These are phyloP conservation scores for Triplophysa dalaica DNA, from an alignment of 2,113 vertebrate species.

Conservation along the genomic window DNA sequence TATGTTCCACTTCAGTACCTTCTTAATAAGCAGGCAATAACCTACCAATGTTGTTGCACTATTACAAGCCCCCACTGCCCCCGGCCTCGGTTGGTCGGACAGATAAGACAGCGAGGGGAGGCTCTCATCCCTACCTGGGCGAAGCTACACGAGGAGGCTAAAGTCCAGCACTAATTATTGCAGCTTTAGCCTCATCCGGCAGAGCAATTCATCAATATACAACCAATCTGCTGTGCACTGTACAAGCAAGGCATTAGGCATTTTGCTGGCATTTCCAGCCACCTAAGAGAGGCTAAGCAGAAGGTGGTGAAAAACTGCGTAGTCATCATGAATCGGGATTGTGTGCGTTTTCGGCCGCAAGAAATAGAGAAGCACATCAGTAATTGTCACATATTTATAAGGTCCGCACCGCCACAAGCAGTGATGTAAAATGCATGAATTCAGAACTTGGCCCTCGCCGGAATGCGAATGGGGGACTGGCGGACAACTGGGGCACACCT, in stretches of 20 bases:
- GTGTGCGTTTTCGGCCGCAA: slow-evolving; percentile 30
- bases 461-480: slow-evolving; percentile 28
- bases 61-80: slow-evolving; percentile 63
- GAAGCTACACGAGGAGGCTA: slow-evolving; percentile 38
- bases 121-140: slow-evolving; percentile 49
- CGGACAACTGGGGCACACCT: not conserved
- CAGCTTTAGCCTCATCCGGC: slow-evolving; percentile 43
- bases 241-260: slow-evolving; percentile 22
- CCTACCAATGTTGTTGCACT: slow-evolving; percentile 66
- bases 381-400: slow-evolving; percentile 54
- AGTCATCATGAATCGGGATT: slow-evolving; percentile 46
- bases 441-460: not conserved
- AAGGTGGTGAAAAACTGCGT: slow-evolving; percentile 1
- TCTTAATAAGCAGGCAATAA: slow-evolving; percentile 71
- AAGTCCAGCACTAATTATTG: slow-evolving; percentile 54
- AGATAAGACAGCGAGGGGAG: slow-evolving; percentile 50
- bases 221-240: slow-evolving; percentile 36
- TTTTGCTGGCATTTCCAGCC: slow-evolving; percentile 24
- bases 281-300: slow-evolving; percentile 30
- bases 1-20: slow-evolving; percentile 73
- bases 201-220: slow-evolving; percentile 55
- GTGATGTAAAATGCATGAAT: slow-evolving; percentile 48
- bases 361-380: slow-evolving; percentile 25
- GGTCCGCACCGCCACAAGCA: slow-evolving; percentile 25
- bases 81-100: slow-evolving; percentile 48